A percentile compares a stretch with the other conserved stretches of the same genome.
Evolutionary conservation across 2,797 vertebrate genomes (phyloP).

Genomic region (Australoheros facetus): DNA sequence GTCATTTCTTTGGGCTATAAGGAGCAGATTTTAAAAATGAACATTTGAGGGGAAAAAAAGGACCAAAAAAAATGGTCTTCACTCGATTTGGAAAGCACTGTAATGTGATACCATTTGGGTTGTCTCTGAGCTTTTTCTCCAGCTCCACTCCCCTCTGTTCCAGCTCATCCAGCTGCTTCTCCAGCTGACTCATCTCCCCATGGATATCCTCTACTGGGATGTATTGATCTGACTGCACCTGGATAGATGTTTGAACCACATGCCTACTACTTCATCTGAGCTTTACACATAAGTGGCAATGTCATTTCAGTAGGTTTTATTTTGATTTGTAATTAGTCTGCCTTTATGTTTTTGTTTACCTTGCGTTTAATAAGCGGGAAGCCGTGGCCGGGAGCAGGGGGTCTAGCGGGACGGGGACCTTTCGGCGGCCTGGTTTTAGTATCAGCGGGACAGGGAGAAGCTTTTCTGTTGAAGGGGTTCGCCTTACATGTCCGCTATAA

Average conservation of each 20-base stretch:
- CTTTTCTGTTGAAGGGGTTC: conserved; percentile 97
- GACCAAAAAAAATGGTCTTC: not conserved
- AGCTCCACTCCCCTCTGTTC: conserved; percentile 93
- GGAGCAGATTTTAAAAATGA: not conserved
- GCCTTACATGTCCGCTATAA: conserved; percentile 93
- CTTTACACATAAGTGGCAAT: not conserved
- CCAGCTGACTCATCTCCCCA: conserved; percentile 91
- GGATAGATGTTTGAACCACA: conserved; percentile 18
- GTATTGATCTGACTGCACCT: conserved; percentile 98
- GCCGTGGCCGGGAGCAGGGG: conserved; percentile 94
- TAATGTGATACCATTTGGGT: conserved; percentile 82
- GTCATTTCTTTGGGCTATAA: not conserved
- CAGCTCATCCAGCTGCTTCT: conserved; percentile 91
- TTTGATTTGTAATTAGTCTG: not conserved
- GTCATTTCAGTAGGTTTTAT: not conserved
- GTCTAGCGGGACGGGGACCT: conserved; percentile 89
- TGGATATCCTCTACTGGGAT: conserved; percentile 96
- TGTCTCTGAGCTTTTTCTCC: conserved; percentile 90
- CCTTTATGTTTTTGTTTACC: conserved; percentile 73
- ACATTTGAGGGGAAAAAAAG: not conserved
- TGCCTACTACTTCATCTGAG: not conserved
- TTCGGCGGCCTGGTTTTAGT: conserved; percentile 81
- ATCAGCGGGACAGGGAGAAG: conserved; percentile 81
- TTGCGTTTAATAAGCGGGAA: conserved; percentile 99
- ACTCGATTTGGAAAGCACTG: not conserved